These are phyloP conservation scores for Eristalis pertinax DNA, from an alignment of 2,888 invertebrate species.

Conservation along the genomic window DNA sequence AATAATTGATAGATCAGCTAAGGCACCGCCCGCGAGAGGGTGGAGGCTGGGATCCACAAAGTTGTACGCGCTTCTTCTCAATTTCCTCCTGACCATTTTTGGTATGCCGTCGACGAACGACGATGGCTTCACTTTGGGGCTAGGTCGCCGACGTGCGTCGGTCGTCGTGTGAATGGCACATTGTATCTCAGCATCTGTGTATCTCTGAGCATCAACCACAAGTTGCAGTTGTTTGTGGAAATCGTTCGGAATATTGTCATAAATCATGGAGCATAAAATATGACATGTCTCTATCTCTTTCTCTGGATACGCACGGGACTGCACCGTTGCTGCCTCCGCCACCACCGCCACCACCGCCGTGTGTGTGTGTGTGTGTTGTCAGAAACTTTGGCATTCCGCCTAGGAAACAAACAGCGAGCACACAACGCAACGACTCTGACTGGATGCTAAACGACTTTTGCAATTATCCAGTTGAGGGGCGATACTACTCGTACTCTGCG, in stretches of 20 bases:
- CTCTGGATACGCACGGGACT: slow-evolving; percentile 66
- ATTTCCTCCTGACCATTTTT: slow-evolving; percentile 67
- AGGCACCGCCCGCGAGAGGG: not conserved
- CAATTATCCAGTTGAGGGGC: slow-evolving; percentile 69
- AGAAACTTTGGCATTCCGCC: slow-evolving; percentile 67
- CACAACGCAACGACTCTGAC: slow-evolving; percentile 8
- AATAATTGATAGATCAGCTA: slow-evolving; percentile 54
- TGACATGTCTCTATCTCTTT: slow-evolving; percentile 54
- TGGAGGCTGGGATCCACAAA: slow-evolving; percentile 16
- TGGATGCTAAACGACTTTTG: slow-evolving; percentile 72
- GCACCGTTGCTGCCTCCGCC: not conserved
- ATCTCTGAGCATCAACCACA: slow-evolving; percentile 1
- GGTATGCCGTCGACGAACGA: slow-evolving; percentile 39
- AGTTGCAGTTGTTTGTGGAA: slow-evolving; percentile 49
- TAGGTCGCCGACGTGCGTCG: slow-evolving; percentile 14
- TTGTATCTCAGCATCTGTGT: not conserved
- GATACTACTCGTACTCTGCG: not conserved
- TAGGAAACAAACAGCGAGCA: slow-evolving; percentile 36
- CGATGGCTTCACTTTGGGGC: slow-evolving; percentile 50
- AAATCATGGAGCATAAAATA: slow-evolving; percentile 71
- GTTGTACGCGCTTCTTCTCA: slow-evolving; percentile 42
- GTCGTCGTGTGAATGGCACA: slow-evolving; percentile 48
- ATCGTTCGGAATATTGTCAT: slow-evolving; percentile 66
- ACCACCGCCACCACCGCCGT: too few relatives aligned
- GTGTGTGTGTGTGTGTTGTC: not conserved